Percentiles rank a stretch among this genome's conserved stretches.
phyloP scores from a whole-genome alignment of 1,140 invertebrate species.

The Euura lappo region DNA sequence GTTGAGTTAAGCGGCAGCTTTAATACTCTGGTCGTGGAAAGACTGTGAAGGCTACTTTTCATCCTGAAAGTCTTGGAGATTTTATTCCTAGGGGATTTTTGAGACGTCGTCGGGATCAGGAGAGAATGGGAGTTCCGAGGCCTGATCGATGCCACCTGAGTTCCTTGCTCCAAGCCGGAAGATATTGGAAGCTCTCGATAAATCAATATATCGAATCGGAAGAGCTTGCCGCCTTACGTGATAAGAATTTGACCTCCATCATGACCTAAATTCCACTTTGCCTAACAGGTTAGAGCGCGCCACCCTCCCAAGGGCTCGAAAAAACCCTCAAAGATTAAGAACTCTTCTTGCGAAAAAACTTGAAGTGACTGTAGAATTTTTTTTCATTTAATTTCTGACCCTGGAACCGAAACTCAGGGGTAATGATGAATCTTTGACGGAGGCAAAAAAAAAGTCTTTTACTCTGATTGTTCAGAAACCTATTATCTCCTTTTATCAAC shows the following conservation, averaged over 20 bases:
- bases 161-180: background rate
- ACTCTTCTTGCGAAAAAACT: background rate
- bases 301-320: background rate
- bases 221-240: conserved; percentile 4
- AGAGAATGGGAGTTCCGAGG: background rate
- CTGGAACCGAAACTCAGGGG: too few relatives aligned
- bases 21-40: too few relatives aligned
- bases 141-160: conserved; percentile 6
- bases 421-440: too few relatives aligned
- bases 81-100: too few relatives aligned
- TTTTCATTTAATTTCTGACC: too few relatives aligned
- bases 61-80: too few relatives aligned
- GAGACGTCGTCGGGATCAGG: too few relatives aligned
- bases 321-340: background rate
- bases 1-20: too few relatives aligned
- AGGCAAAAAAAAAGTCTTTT: too few relatives aligned
- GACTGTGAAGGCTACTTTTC: too few relatives aligned
- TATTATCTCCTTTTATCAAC: background rate
- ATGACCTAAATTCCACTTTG: background rate
- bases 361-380: too few relatives aligned
- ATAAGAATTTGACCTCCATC: conserved; percentile 1
- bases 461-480: too few relatives aligned
- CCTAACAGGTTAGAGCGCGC: background rate
- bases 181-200: background rate
- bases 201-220: background rate